Conservation (phyloP, 2,888 invertebrate species). For the Nysson spinosus region DNA sequence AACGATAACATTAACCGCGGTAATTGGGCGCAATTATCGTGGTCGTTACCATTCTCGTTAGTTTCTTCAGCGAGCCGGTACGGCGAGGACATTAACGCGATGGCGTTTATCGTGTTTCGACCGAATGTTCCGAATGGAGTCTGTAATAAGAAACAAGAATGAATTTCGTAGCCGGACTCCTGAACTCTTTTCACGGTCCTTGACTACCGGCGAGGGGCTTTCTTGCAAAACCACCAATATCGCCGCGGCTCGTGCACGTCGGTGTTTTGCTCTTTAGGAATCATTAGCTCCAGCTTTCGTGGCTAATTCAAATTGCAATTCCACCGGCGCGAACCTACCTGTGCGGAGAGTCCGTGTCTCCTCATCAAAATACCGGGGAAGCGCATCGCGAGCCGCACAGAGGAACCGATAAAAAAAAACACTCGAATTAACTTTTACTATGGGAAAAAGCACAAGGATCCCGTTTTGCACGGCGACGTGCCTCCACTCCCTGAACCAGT, state of each 20-base stretch:
- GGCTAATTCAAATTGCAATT: constrained; percentile 76
- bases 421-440: constrained; percentile 71
- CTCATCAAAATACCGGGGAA: constrained; percentile 76
- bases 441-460: constrained; percentile 56
- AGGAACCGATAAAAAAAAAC: constrained; percentile 56
- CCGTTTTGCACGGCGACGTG: constrained; percentile 35
- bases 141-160: constrained; percentile 52
- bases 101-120: constrained; percentile 40
- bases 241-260: constrained; percentile 49
- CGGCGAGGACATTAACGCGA: constrained; percentile 14
- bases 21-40: constrained; percentile 43
- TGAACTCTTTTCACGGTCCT: constrained; percentile 60
- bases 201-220: constrained; percentile 46
- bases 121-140: constrained; percentile 23
- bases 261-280: constrained; percentile 74
- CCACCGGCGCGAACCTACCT: constrained; percentile 50
- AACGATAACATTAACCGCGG: constrained; percentile 25
- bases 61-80: constrained; percentile 5
- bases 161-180: constrained; percentile 51
- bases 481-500: constrained; percentile 33
- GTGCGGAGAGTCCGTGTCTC: constrained; percentile 38
- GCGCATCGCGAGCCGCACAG: constrained; percentile 57
- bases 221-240: constrained; percentile 66
- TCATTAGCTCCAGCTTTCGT: constrained; percentile 75
- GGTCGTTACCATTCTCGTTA: constrained; percentile 34